Evolutionary conservation across 2,113 vertebrate species (phyloP).

Genomic region (Tylochromis polylepis): DNA sequence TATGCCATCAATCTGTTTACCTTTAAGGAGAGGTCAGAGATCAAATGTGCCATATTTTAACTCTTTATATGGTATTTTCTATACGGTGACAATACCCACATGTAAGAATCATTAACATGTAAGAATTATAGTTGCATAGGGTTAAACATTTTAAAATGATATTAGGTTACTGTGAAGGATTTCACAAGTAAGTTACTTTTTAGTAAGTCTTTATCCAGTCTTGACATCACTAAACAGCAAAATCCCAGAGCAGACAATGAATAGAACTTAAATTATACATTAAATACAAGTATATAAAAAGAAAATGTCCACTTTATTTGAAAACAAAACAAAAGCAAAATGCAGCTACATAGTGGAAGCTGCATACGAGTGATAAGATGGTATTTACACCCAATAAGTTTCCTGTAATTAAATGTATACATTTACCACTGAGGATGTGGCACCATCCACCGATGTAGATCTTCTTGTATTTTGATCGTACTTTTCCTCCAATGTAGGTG

Average conservation of each 20-base stretch:
- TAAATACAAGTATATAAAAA: background rate
- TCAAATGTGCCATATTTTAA: no score
- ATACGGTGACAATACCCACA: no score
- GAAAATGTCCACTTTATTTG: no score
- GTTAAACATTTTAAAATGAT: background rate
- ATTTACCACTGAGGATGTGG: constrained; percentile 67
- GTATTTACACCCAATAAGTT: background rate
- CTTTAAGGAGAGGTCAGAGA: no score
- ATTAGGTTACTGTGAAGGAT: background rate
- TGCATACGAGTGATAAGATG: background rate
- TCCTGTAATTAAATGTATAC: background rate
- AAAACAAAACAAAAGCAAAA: no score
- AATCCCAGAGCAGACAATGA: background rate
- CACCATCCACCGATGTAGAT: constrained; percentile 60
- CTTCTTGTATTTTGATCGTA: constrained; percentile 64
- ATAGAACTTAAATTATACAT: background rate
- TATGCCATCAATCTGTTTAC: no score
- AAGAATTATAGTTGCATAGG: background rate
- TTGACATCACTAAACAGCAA: background rate
- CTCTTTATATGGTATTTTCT: no score
- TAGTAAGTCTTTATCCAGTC: background rate
- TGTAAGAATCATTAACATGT: background rate
- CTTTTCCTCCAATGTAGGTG: constrained; percentile 73
- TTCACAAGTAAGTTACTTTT: background rate
- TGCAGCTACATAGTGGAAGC: no score